Evolutionary conservation across 2,113 vertebrate genomes (phyloP), one percentile per base, ranked within the genome.

Genomic region (Pardalotus punctatus): DNA sequence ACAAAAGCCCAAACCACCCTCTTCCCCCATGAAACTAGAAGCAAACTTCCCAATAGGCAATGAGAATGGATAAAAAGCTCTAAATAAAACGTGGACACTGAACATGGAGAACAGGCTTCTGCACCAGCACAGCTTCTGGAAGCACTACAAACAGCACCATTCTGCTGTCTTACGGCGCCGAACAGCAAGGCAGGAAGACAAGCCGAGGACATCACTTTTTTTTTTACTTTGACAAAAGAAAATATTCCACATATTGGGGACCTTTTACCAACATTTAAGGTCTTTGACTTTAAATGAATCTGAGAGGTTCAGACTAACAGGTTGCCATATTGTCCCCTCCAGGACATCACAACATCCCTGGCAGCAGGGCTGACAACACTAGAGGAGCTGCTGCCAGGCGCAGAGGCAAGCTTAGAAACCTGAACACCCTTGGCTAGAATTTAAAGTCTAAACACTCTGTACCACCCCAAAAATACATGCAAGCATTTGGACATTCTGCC

Each of bases 401-500:
- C 5, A 7, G 70, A 91, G 71, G 45, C 81, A 89, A 62, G 22
- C 29, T 77, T 50, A 69, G 74, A 90, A 93, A 91, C 54, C 53
- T 73, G 73, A 87, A 87, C 27, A 72, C 43, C 57, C 31, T 93
- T 79, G 48, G 71, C 21, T 78, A 57, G 48, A 81, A 86, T 79
- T 89, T 79, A 17, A 87, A 91, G 29, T 35, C 62, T 72, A 91
- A 90, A 74, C 42, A 20, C 43, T 33, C 38, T 6, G 1, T 56
- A 84, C 65, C n/a, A 71, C 58, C 87, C 56, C 77, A 64, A 92
- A 95, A 92, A 82, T 72, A 92, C 58, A 85, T 25, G 27, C 48
- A 48, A 70, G 33, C 22, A 0, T 70, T 91, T 93, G 70, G 70
- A 81, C 56, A 62, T 91, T 94, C 79, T 82, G 84, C 58, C 74